A percentile compares a stretch with the other conserved stretches of the same genome.
Conservation (phyloP, 2,113 vertebrate species). For the Zosterops lateralis region DNA sequence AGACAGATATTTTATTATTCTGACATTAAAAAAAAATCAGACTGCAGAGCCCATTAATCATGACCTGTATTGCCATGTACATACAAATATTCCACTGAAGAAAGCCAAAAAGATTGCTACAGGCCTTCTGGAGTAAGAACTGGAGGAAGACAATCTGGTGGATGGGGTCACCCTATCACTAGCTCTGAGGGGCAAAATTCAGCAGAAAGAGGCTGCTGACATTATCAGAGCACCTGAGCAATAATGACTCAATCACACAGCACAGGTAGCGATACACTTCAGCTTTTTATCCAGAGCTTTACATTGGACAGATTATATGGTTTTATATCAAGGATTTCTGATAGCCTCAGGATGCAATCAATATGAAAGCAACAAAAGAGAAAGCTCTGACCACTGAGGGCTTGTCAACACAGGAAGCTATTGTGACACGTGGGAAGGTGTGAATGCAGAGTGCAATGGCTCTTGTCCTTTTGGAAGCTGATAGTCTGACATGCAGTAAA, state of each 20-base stretch:
- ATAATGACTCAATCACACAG: neutral
- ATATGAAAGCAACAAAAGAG: conserved; percentile 21
- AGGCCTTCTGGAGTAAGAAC: conserved; percentile 5
- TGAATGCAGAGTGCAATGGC: neutral
- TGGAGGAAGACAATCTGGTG: neutral
- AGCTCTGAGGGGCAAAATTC: conserved; percentile 26
- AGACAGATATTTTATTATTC: conserved; percentile 55
- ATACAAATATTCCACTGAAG: conserved; percentile 54
- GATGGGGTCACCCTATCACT: neutral
- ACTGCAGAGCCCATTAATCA: conserved; percentile 55
- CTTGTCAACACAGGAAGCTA: neutral
- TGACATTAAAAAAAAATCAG: conserved; percentile 51
- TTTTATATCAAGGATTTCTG: conserved; percentile 15
- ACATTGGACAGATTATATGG: neutral
- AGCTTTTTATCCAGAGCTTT: neutral
- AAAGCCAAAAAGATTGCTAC: conserved; percentile 33
- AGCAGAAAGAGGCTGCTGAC: conserved; percentile 5
- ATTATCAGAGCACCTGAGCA: neutral
- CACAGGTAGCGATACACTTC: neutral
- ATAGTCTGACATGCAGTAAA: neutral
- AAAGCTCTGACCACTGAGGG: neutral
- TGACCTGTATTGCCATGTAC: conserved; percentile 23
- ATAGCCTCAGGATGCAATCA: conserved; percentile 17
- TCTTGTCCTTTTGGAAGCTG: neutral
- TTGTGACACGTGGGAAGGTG: neutral